Base-by-base conservation (phyloP, 2,113 vertebrate genomes). In the Vimba vimba region DNA sequence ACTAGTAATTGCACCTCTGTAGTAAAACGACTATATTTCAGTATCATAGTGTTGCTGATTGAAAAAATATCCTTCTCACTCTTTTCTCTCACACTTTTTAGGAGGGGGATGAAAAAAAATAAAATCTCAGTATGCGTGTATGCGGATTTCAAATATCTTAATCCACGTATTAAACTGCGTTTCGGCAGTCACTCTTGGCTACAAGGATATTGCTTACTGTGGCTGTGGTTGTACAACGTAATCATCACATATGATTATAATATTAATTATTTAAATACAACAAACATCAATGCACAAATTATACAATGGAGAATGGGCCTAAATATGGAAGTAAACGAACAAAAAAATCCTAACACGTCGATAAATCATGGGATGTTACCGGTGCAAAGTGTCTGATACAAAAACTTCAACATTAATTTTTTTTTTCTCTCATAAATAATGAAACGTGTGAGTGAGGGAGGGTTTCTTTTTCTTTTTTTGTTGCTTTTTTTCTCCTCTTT, bases 1-100 rank as follows among this genome's bases (percentile, higher is more conserved):
- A 98, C 97, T 97, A 96, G 97, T 96, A 97, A 97, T 99, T 98
- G 99, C 97, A 98, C 97, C 95, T 98, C 97, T 98, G 97, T 96
- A 97, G 97, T 97, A 97, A 98, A 98, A 98, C 96, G 97, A 97
- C 97, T 97, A 98, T 96, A 97, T 97, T 96, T 96, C 95, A 95
- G 93, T 95, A 97, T 96, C 96, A 96, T 97, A 98, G 97, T 96
- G 97, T 97, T 97, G 59, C 25, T 50, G 97, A 97, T 97, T 96
- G 96, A 97, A 98, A 50, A 95, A 99, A 99, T 98, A 97, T 97
- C 96, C 96, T 95, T 97, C 96, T 86, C 57, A 30, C 6, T 60
- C 33, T 62, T 43, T 62, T 25, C 30, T 9, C 15, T 12, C 19
- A 57, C 17, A 36, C 50, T 93, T 94, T 93, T 91, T 90, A 89